Evolutionary conservation across 2,888 invertebrate species (phyloP), one percentile per base, ranked within the genome.

Genomic region (Melieria picta): DNA sequence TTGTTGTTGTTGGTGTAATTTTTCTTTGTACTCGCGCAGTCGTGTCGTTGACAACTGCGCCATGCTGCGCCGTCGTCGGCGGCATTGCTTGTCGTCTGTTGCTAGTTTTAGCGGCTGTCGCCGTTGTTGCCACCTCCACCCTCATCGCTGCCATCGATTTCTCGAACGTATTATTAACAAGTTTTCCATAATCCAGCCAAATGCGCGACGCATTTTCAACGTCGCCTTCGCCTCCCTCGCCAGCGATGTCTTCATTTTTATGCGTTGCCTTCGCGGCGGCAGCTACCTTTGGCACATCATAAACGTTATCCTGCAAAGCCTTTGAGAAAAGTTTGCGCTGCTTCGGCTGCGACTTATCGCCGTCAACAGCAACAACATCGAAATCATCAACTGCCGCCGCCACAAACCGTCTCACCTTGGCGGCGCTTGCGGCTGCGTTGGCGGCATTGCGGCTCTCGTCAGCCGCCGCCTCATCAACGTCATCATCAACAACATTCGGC

Each of bases 321-420:
- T 72, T 70, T 70, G 65, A 70, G 10, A 65, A 57, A 72, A 74
- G 61, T 72, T 71, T 72, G 30, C 11, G 56, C 57, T 45, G 64
- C n/a, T 57, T 70, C 48, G 64, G 5, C 11, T 57, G 43, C 46
- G 50, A 45, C 45, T 58, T 48, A 52, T 58, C 52, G 30, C 16
- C 30, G 10, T 58, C 42, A 58, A 58, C 58, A 58, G 5, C 13
- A 58, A n/a, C 58, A 58, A 16, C 30, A 30, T 30, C 30, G 30
- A 30, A 30, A 30, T 30, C 30, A 30, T 30, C 30, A 30, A 30
- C 30, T 30, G 30, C 30, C 30, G 30, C 30, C 30, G 30, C 30
- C 30, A 30, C 30, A 30, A 30, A 30, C 30, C 30, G 30, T 2
- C 30, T 30, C 30, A 30, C 30, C 3, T 43, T 13, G 16, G 52